These are phyloP conservation scores for Hydrozoanthus gracilis DNA, from an alignment of 92 coral and sea anemone species.

Conservation along the genomic window DNA sequence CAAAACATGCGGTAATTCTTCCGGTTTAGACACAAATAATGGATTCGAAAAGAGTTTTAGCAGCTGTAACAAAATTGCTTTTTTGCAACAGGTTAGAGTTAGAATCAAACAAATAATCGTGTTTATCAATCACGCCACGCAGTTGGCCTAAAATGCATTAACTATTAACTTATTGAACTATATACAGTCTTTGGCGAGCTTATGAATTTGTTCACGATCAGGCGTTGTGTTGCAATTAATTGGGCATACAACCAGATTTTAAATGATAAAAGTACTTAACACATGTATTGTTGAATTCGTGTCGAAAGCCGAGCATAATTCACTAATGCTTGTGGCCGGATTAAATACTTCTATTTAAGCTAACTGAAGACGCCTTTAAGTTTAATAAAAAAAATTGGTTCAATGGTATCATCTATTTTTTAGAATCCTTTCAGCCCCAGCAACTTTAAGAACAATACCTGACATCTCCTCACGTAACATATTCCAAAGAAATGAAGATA, in stretches of 20 bases:
- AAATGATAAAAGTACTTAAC: background rate
- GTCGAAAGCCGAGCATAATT: background rate
- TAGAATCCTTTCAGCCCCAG: too few species aligned
- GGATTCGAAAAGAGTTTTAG: background rate
- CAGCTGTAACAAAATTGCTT: background rate
- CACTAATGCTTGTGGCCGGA: too few species aligned
- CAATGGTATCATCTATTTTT: too few species aligned
- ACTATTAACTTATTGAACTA: background rate
- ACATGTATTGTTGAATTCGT: background rate
- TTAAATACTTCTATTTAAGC: too few species aligned
- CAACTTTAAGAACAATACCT: too few species aligned
- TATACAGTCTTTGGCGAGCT: background rate
- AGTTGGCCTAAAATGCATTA: background rate
- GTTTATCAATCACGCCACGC: background rate
- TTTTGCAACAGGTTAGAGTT: background rate
- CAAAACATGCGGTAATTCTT: background rate
- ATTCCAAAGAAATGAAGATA: too few species aligned
- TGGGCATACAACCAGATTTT: slow-evolving; percentile 2
- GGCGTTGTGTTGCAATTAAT: slow-evolving; percentile 10
- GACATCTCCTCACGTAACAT: too few species aligned
- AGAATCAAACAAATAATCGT: background rate
- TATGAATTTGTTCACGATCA: slow-evolving; percentile 8
- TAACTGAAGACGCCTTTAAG: too few species aligned
- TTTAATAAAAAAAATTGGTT: too few species aligned
- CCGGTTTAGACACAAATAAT: background rate